Evolutionary conservation across 1,140 invertebrate genomes (phyloP).

Genomic region (Pogonomyrmex barbatus): DNA sequence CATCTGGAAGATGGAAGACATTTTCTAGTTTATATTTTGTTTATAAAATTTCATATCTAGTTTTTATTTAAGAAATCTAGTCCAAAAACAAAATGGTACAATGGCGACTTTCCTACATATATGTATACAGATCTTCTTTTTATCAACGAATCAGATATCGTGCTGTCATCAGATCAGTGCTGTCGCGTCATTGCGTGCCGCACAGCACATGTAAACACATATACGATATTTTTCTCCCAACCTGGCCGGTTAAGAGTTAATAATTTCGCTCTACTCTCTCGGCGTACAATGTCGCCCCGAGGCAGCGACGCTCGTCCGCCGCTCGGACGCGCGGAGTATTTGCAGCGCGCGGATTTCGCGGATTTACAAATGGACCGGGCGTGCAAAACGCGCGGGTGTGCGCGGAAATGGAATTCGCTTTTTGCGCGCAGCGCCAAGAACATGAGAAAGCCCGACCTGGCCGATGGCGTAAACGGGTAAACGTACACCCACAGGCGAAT

Average conservation of each 20-base stretch:
- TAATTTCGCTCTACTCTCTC: slow-evolving; percentile 35
- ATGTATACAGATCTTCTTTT: background rate
- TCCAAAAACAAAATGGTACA: too few species aligned
- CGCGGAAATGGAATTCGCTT: slow-evolving; percentile 55
- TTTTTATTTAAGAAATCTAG: too few species aligned
- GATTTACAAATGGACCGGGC: slow-evolving; percentile 55
- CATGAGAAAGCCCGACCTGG: background rate
- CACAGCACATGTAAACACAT: background rate
- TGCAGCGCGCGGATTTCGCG: slow-evolving; percentile 58
- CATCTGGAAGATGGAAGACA: too few species aligned
- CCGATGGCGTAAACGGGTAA: slow-evolving; percentile 45
- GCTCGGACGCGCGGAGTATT: slow-evolving; percentile 42
- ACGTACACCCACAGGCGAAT: slow-evolving; percentile 13
- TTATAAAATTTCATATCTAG: too few species aligned
- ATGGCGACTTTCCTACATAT: too few species aligned
- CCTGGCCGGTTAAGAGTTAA: slow-evolving; percentile 20
- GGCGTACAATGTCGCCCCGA: slow-evolving; percentile 18
- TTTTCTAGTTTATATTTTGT: too few species aligned
- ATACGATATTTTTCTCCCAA: slow-evolving; percentile 10
- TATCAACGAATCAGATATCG: background rate
- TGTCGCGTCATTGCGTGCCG: background rate
- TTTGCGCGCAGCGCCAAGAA: slow-evolving; percentile 28
- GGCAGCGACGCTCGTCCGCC: background rate
- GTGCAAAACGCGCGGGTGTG: slow-evolving; percentile 40
- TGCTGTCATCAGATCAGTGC: background rate